A percentile compares a stretch with the other conserved stretches of the same genome.
phyloP scores from a whole-genome alignment of 1,140 invertebrate species.

The Luehdorfia chinensis region DNA sequence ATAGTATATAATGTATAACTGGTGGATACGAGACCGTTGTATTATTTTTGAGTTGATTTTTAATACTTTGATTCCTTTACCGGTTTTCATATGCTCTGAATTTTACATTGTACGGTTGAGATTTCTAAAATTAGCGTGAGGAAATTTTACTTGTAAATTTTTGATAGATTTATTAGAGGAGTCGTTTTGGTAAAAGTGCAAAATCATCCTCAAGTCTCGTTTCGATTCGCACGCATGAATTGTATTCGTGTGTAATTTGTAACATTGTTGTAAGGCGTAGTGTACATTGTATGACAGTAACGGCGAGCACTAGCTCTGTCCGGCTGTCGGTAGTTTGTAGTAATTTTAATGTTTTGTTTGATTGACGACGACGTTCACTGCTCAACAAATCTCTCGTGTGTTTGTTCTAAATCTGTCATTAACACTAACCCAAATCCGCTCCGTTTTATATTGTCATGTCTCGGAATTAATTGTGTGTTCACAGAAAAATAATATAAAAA shows the following conservation, averaged over 20 bases:
- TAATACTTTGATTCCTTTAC: conserved; percentile 13
- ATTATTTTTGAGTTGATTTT: conserved; percentile 37
- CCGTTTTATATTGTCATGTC: conserved; percentile 17
- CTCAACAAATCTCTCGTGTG: conserved; percentile 27
- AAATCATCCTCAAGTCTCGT: too few species aligned
- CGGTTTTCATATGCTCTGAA: conserved; percentile 5
- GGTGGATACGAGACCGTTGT: conserved; percentile 30
- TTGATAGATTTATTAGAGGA: conserved; percentile 2
- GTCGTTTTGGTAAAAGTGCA: not conserved
- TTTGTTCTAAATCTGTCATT: conserved; percentile 25
- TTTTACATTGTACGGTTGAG: conserved; percentile 8
- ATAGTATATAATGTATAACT: conserved; percentile 44
- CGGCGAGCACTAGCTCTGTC: not conserved
- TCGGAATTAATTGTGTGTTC: conserved; percentile 3
- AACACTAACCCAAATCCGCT: conserved; percentile 11
- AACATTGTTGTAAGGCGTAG: too few species aligned
- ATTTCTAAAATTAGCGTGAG: too few species aligned
- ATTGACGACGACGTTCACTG: conserved; percentile 26
- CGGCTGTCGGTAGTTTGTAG: conserved; percentile 7
- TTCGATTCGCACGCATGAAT: too few species aligned
- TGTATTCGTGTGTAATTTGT: too few species aligned
- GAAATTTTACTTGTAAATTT: conserved; percentile 7
- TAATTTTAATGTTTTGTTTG: conserved; percentile 13
- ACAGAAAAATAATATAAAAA: conserved; percentile 13
- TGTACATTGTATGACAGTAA: too few species aligned